Conservation (phyloP, 2,113 vertebrate genomes). For the Trinectes maculatus region DNA sequence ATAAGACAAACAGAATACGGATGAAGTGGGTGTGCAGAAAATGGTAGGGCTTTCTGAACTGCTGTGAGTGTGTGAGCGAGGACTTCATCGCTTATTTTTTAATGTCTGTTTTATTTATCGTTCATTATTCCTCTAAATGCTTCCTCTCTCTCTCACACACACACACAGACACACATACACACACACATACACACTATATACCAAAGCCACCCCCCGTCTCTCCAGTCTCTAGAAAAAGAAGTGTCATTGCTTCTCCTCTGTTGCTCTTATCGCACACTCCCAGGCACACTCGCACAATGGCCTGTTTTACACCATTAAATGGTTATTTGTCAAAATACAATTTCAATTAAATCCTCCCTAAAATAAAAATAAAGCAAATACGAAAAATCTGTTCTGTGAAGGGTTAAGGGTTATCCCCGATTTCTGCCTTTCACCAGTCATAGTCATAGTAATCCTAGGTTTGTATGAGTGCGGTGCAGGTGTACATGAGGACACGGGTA, state of each 20-base stretch:
- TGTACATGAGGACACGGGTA: background rate
- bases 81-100: constrained; percentile 14
- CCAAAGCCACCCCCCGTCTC: too few species aligned
- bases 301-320: constrained; percentile 84
- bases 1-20: constrained; percentile 57
- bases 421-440: constrained; percentile 36
- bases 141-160: background rate
- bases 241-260: constrained; percentile 79
- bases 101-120: constrained; percentile 35
- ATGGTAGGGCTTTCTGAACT: constrained; percentile 73
- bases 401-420: too few species aligned
- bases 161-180: background rate
- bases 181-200: background rate
- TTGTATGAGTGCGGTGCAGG: background rate
- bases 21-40: constrained; percentile 60
- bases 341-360: constrained; percentile 81
- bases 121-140: constrained; percentile 63
- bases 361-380: constrained; percentile 41
- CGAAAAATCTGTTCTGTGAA: background rate
- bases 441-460: constrained; percentile 30
- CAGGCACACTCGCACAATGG: constrained; percentile 82
- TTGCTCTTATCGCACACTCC: constrained; percentile 80
- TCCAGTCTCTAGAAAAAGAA: constrained; percentile 72
- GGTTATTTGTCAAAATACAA: constrained; percentile 85
- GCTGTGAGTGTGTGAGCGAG: constrained; percentile 39